Evolutionary conservation across 2,113 vertebrate genomes (phyloP).

Genomic region (Mystacornis crossleyi): DNA sequence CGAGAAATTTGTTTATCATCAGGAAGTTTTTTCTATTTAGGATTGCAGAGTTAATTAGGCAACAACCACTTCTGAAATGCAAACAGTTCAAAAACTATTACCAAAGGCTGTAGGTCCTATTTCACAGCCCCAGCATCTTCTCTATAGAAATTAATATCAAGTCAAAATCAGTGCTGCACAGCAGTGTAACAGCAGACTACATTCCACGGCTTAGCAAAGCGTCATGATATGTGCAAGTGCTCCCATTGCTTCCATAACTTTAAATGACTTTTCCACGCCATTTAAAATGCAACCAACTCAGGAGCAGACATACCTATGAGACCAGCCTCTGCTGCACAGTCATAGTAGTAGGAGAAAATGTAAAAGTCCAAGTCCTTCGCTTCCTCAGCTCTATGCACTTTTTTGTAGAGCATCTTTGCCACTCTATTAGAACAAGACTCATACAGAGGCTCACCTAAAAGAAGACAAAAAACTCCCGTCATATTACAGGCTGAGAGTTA

Average conservation of each 20-base stretch:
- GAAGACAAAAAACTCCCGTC: neutral
- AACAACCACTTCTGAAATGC: neutral
- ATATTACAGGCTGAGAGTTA: neutral
- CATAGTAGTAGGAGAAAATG: conserved; percentile 93
- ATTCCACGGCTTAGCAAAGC: neutral
- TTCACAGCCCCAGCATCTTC: neutral
- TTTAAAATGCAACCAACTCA: neutral
- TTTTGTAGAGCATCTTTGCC: conserved; percentile 81
- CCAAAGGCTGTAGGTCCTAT: neutral
- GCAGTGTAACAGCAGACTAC: neutral
- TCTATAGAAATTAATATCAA: neutral
- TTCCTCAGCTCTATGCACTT: conserved; percentile 78
- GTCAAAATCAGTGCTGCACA: neutral
- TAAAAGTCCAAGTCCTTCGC: conserved; percentile 84
- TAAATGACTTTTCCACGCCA: too few relatives aligned
- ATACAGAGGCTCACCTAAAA: conserved; percentile 76
- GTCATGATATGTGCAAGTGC: rapidly evolving
- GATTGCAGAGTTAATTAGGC: neutral
- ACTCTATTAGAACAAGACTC: conserved; percentile 84
- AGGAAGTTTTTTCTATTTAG: neutral
- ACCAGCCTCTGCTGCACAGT: conserved; percentile 83
- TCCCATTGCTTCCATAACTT: neutral
- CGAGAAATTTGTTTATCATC: neutral
- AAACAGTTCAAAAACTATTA: neutral
- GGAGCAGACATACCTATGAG: conserved; percentile 80